Base-by-base conservation (phyloP, 92 coral and sea anemone genomes). In the Phymanthus crucifer region DNA sequence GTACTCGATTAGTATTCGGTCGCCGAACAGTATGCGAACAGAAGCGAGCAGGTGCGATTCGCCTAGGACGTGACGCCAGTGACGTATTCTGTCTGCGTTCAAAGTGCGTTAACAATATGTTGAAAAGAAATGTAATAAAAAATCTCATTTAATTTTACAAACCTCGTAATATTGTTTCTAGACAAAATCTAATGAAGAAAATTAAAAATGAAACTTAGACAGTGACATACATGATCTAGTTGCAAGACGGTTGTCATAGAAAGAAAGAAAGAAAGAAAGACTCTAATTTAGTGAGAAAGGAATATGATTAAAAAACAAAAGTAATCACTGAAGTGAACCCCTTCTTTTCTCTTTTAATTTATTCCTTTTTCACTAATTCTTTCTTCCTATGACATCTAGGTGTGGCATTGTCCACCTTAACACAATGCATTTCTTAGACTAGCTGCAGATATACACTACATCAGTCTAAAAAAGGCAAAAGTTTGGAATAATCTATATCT, bases 11-110 rank as follows among this genome's bases (percentile, higher is more conserved):
- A 54, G 6, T 56, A 11, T 17, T 76, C 71, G 80, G n/a, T 16
- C 4, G 31, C 23, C 79, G 79, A 35, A 17, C 36, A 35, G 31
- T 32, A 52, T 12, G 66, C 79, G 79, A 74, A 19, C 23, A 74
- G 65, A 18, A 8, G 68, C 32, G 32, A 27, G 4, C 0, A 23
- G 23, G 23, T 21, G 23, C n/a, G 16, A 50, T 14, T 32, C 73
- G 29, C 19, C 76, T 72, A 34, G 68, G 68, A 61, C 68, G 68
- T 61, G 68, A 61, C 68, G 32, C 68, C 29, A 6, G 29, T 61
- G 68, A 61, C 68, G 68, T 18, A 61, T 24, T 10, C 68, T 61
- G 35, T 61, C 80, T 75, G 69, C 58, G 46, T 57, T 31, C 40
- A 18, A 8, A 9, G 65, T 54, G 70, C 32, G 68, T 61, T 61